Evolutionary conservation across 2,888 invertebrate genomes (phyloP).

Genomic region (Kryphioiulus occultus): DNA sequence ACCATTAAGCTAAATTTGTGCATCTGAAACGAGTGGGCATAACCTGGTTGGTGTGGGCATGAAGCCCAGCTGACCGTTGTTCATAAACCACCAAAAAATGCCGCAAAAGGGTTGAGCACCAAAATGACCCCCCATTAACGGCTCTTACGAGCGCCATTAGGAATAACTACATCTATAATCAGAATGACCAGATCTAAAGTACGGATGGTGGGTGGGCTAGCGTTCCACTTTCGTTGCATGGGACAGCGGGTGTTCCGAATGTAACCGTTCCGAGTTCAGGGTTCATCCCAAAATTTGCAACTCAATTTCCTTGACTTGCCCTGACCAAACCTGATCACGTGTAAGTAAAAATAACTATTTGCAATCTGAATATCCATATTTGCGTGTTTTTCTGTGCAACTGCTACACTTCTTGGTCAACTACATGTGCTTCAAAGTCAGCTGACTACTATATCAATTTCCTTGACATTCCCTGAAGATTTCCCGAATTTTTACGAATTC

Average conservation of each 20-base stretch:
- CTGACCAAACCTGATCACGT: no score
- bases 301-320: background rate
- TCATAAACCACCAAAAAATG: background rate
- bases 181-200: background rate
- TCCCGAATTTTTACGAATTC: no score
- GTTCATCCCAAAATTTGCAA: no score
- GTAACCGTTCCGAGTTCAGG: background rate
- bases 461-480: no score
- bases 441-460: no score
- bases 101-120: slow-evolving; percentile 3
- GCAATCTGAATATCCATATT: no score
- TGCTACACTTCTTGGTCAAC: no score
- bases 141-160: background rate
- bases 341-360: no score
- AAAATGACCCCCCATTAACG: background rate
- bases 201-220: background rate
- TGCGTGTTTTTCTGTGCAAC: no score
- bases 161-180: background rate
- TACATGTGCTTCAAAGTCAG: no score
- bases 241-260: background rate
- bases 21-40: background rate
- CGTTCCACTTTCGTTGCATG: background rate
- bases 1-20: background rate
- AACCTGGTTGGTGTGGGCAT: background rate
- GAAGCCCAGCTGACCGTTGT: background rate